Conservation (phyloP, 37 sponge, comb jelly and placozoan species). For the Ianthella basta region DNA sequence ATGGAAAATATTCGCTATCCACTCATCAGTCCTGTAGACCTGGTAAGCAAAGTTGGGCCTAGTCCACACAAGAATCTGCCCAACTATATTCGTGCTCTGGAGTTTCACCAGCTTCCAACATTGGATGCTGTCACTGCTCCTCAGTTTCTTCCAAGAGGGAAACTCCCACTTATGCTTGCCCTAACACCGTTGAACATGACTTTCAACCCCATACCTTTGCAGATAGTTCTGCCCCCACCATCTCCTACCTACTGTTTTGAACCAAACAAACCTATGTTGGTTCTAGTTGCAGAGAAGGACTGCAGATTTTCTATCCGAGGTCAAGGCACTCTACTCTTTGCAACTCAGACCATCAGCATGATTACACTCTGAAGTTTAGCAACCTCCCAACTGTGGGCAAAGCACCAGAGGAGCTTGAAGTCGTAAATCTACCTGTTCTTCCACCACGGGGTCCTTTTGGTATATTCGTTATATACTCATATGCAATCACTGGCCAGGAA, state of each 20-base stretch:
- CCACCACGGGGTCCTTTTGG: too few relatives aligned
- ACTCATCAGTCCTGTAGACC: neutral
- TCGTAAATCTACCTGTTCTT: too few relatives aligned
- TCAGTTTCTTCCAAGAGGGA: constrained; percentile 12
- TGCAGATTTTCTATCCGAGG: neutral
- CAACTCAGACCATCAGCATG: neutral
- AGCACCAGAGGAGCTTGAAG: too few relatives aligned
- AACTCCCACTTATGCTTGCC: neutral
- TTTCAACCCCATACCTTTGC: too few relatives aligned
- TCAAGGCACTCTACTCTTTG: neutral
- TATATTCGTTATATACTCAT: too few relatives aligned
- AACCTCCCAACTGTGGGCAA: too few relatives aligned
- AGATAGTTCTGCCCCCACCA: too few relatives aligned
- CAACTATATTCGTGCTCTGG: neutral
- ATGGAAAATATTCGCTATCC: constrained; percentile 7
- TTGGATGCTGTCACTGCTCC: neutral
- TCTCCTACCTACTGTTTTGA: too few relatives aligned
- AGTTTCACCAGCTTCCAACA: neutral
- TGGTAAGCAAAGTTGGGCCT: neutral
- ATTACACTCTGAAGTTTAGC: neutral
- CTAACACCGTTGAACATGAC: neutral
- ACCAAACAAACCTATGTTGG: neutral
- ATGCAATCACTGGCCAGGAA: too few relatives aligned
- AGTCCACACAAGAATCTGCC: neutral
- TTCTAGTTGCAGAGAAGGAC: neutral